Percentiles rank a stretch among this genome's conserved stretches.
phyloP scores from a whole-genome alignment of 2,888 invertebrate genomes.

The Meiosimyza decipiens region DNA sequence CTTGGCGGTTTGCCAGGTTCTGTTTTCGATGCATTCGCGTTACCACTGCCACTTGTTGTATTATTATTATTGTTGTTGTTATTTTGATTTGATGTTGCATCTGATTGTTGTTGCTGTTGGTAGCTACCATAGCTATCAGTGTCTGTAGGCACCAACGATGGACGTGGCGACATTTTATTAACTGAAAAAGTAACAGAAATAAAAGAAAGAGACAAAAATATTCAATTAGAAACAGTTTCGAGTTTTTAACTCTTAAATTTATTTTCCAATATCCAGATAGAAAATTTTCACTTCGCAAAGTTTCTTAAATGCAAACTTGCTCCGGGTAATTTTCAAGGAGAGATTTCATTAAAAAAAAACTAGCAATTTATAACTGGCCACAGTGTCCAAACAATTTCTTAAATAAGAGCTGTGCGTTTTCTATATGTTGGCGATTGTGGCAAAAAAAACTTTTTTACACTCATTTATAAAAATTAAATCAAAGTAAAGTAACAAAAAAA shows the following conservation, averaged over 20 bases:
- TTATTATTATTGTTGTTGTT: slow-evolving; percentile 67
- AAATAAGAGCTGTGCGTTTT: no score
- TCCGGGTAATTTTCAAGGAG: no score
- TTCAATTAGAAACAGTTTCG: slow-evolving; percentile 40
- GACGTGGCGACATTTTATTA: slow-evolving; percentile 78
- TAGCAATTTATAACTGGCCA: no score
- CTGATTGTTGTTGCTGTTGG: slow-evolving; percentile 60
- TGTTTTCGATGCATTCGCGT: slow-evolving; percentile 41
- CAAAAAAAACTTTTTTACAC: no score
- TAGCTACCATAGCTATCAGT: slow-evolving; percentile 55
- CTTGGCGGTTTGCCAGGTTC: slow-evolving; percentile 81
- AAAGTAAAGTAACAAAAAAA: no score
- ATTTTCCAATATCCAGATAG: slow-evolving; percentile 19
- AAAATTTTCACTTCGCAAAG: slow-evolving; percentile 28
- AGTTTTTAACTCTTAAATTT: slow-evolving; percentile 17
- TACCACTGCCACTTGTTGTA: slow-evolving; percentile 45
- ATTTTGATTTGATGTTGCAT: slow-evolving; percentile 65
- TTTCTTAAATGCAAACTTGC: not conserved
- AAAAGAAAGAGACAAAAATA: slow-evolving; percentile 30
- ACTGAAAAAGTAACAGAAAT: slow-evolving; percentile 66
- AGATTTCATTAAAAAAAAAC: no score
- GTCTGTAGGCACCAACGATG: slow-evolving; percentile 70
- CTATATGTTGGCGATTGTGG: no score
- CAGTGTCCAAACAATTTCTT: no score
- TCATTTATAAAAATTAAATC: no score